These are phyloP conservation scores for Theonella swinhoei DNA, from an alignment of 37 sponge, comb jelly and placozoan genomes.

Conservation along the genomic window DNA sequence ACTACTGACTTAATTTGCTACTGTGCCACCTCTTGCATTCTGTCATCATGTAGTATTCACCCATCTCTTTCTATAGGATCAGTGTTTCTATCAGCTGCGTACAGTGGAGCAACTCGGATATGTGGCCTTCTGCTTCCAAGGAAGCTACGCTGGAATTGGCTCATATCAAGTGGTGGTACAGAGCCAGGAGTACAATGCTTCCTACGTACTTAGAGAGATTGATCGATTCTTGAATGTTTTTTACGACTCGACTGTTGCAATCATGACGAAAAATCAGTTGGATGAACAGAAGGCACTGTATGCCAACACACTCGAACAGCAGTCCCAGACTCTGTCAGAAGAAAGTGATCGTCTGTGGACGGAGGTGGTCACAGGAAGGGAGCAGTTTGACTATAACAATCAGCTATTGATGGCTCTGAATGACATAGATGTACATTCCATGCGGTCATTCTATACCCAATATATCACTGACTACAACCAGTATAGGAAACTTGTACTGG, in stretches of 20 bases:
- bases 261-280: not conserved
- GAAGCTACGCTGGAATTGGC: not conserved
- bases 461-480: constrained; percentile 4
- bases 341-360: constrained; percentile 56
- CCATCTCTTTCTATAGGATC: constrained; percentile 40
- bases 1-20: not conserved
- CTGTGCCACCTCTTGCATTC: not conserved
- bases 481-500: constrained; percentile 43
- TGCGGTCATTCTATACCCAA: constrained; percentile 54
- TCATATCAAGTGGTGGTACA: constrained; percentile 70
- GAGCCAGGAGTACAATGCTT: constrained; percentile 54
- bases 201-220: constrained; percentile 33
- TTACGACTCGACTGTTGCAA: not conserved
- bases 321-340: constrained; percentile 48
- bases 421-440: not conserved
- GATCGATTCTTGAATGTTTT: constrained; percentile 48
- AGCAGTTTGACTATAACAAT: constrained; percentile 55
- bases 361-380: constrained; percentile 17
- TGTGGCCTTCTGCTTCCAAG: constrained; percentile 53
- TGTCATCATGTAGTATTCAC: not conserved
- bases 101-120: constrained; percentile 87
- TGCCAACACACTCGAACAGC: constrained; percentile 5
- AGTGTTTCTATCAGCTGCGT: constrained; percentile 78
- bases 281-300: not conserved
- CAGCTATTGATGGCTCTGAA: constrained; percentile 23